Base-by-base conservation (phyloP, 2,113 vertebrate species). In the Hemiprocne comata region DNA sequence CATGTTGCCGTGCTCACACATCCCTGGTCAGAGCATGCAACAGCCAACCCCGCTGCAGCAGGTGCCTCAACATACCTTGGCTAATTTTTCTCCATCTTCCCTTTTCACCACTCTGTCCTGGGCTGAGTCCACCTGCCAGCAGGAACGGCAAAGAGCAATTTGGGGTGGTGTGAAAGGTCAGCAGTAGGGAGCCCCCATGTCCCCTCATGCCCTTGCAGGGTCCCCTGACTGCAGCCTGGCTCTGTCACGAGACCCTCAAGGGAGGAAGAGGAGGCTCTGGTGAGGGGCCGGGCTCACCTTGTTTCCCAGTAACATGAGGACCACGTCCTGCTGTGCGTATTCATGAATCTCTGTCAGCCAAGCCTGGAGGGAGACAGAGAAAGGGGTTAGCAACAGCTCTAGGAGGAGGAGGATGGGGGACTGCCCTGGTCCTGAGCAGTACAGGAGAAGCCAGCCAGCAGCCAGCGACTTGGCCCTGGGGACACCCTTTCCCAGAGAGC, bases 311-410 rank as follows among this genome's bases (percentile, higher is more conserved):
- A 99, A 96, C 99, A 99, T 99, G 90, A 99, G 98, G 55, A 99
- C 99, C 96, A 98, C 99, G 1, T 99, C 97, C 75, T 98, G 98
- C 94, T 99, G 98, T 33, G 99, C 98, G 0, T 99, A 99, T 87
- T 99, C 99, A 2, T 99, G 98, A 94, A 99, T 99, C 98, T 99
- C 99, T 3, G 98, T 98, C 97, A 99, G 98, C 99, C 99, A 99
- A 31, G 98, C 99, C 99, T 99, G 90, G 9, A 40, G 42, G 50
- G 58, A 91, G 29, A 62, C 53, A 77, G 73, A 75, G 29, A 19
- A 21, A 42, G 28, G 69, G 5, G 60, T 53, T 15, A 78, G 42
- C 9, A 29, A 21, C 0, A 1, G 76, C 72, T 42, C 55, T 2
- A 2, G 16, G 26, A 10, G 25, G 36, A 74, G 29, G 53, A 75